A percentile compares a stretch with the other conserved stretches of the same genome.
Evolutionary conservation across 2,888 invertebrate species (phyloP).

Genomic region (Doris montereyensis): DNA sequence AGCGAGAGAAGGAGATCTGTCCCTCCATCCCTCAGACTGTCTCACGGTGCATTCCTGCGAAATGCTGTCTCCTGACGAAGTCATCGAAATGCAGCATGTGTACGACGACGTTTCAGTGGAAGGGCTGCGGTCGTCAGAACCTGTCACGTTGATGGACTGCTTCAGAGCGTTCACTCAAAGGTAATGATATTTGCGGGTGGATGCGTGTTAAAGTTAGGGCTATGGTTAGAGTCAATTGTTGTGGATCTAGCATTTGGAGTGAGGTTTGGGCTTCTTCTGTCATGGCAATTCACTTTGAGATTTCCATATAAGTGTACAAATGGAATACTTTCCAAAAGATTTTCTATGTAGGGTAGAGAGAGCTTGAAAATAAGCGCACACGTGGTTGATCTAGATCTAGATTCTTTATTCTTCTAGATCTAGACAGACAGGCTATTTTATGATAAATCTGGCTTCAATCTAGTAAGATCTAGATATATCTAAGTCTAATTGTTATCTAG

Average conservation of each 20-base stretch:
- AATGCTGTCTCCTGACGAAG: constrained; percentile 62
- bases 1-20: constrained; percentile 70
- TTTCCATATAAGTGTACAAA: too few relatives aligned
- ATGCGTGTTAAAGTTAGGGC: background rate
- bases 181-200: too few relatives aligned
- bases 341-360: too few relatives aligned
- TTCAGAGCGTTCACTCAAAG: constrained; percentile 78
- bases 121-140: constrained; percentile 74
- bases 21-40: constrained; percentile 76
- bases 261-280: background rate
- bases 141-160: constrained; percentile 78
- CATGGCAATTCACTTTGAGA: background rate
- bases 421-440: too few relatives aligned
- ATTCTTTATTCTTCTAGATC: too few relatives aligned
- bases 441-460: too few relatives aligned
- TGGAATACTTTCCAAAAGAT: too few relatives aligned
- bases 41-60: constrained; percentile 69
- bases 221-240: background rate
- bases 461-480: too few relatives aligned
- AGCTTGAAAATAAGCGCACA: too few relatives aligned
- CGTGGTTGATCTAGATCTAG: too few relatives aligned
- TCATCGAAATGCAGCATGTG: constrained; percentile 68
- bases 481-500: too few relatives aligned
- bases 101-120: constrained; percentile 75
- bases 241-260: background rate